These are phyloP conservation scores for Coleophora deauratella DNA, from an alignment of 2,888 invertebrate genomes.

Conservation along the genomic window DNA sequence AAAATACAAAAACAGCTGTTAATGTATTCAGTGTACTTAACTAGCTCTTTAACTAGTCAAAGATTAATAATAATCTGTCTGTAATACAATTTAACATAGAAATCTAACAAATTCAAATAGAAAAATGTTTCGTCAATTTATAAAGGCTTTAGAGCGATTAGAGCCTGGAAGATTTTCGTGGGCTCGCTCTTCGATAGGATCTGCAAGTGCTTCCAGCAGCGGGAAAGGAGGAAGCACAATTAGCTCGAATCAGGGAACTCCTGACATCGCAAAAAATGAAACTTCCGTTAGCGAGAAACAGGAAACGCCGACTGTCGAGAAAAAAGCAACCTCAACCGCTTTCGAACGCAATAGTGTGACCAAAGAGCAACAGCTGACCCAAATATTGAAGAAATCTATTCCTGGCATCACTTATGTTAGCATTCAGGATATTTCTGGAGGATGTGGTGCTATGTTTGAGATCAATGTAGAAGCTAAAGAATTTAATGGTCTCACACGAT, in stretches of 20 bases:
- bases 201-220: slow-evolving; percentile 33
- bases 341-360: slow-evolving; percentile 46
- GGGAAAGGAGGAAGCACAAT: slow-evolving; percentile 8
- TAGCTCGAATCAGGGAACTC: no score
- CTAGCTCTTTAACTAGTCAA: no score
- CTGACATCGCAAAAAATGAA: neutral
- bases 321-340: slow-evolving; percentile 17
- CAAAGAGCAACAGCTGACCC: slow-evolving; percentile 52
- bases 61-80: no score
- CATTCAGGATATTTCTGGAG: slow-evolving; percentile 83
- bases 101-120: neutral
- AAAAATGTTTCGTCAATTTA: slow-evolving; percentile 50
- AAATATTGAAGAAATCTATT: slow-evolving; percentile 53
- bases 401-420: slow-evolving; percentile 77
- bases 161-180: slow-evolving; percentile 44
- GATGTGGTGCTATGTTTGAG: slow-evolving; percentile 89
- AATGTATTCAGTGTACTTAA: no score
- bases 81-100: no score
- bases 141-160: slow-evolving; percentile 40
- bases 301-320: neutral
- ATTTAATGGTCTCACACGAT: slow-evolving; percentile 79
- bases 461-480: slow-evolving; percentile 78
- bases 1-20: no score
- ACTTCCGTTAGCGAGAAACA: no score
- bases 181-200: neutral